Evolutionary conservation across 2,888 invertebrate genomes (phyloP).

Genomic region (Heliconius erato): DNA sequence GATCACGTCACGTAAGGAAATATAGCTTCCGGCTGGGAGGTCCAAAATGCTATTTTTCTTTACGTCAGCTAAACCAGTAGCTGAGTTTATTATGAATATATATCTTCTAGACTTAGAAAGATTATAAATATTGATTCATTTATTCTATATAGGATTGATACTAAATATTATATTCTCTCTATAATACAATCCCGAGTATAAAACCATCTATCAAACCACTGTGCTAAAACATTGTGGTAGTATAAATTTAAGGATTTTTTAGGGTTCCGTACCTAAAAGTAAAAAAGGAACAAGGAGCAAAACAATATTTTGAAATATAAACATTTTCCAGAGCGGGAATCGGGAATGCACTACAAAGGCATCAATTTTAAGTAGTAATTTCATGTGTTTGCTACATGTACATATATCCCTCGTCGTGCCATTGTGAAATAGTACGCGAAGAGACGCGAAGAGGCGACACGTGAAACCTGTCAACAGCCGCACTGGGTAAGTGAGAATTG

Average conservation of each 20-base stretch:
- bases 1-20: conserved; percentile 31
- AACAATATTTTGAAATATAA: neutral
- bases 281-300: too few species aligned
- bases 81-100: neutral
- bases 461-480: conserved; percentile 25
- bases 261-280: too few species aligned
- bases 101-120: too few species aligned
- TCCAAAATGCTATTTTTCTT: conserved; percentile 6
- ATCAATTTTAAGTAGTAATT: neutral
- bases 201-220: too few species aligned
- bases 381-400: too few species aligned
- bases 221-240: too few species aligned
- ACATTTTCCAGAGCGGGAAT: neutral
- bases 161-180: too few species aligned
- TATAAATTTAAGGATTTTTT: too few species aligned
- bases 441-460: neutral
- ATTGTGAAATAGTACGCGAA: conserved; percentile 6
- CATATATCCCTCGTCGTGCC: neutral
- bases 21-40: conserved; percentile 27
- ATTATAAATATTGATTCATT: too few species aligned
- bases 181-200: too few species aligned
- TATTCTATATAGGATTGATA: too few species aligned
- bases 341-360: neutral
- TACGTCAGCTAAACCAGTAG: neutral
- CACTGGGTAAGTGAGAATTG: conserved; percentile 31